These are phyloP conservation scores for Smutsia gigantea DNA, from an alignment of 2,797 vertebrate genomes.

Conservation along the genomic window DNA sequence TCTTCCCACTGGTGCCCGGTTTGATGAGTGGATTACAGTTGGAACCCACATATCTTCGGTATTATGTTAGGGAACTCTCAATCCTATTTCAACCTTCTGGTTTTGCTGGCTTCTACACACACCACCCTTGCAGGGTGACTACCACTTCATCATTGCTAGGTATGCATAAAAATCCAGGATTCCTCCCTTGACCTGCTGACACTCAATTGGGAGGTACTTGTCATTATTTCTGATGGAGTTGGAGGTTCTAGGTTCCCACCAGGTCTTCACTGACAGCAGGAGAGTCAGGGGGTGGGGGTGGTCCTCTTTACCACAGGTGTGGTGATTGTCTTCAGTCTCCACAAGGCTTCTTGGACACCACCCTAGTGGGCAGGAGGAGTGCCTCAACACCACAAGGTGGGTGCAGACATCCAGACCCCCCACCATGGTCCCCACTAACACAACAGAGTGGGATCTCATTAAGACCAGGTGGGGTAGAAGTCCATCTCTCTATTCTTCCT, in stretches of 20 bases:
- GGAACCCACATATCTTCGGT: not conserved
- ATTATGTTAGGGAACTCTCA: not conserved
- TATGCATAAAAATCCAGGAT: not conserved
- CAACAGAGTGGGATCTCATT: not conserved
- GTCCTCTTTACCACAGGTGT: not conserved
- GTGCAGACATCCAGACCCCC: not conserved
- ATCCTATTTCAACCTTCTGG: not conserved
- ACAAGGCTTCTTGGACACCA: not conserved
- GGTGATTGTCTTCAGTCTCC: not conserved
- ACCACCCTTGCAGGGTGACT: rapidly evolving
- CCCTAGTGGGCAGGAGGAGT: not conserved
- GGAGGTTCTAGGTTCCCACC: not conserved
- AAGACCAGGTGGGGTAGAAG: not conserved
- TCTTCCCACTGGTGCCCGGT: not conserved
- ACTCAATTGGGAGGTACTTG: rapidly evolving
- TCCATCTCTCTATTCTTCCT: not conserved
- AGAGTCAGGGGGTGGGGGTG: not conserved
- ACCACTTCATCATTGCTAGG: not conserved
- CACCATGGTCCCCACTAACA: not conserved
- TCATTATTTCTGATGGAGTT: not conserved
- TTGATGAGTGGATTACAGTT: not conserved
- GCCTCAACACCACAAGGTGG: not conserved
- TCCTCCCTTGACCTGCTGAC: not conserved
- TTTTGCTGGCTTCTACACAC: not conserved
- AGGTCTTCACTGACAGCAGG: not conserved